A percentile compares a stretch with the other conserved stretches of the same genome.
Evolutionary conservation across 2,113 vertebrate genomes (phyloP).

Genomic region (Myiagra hebetior): DNA sequence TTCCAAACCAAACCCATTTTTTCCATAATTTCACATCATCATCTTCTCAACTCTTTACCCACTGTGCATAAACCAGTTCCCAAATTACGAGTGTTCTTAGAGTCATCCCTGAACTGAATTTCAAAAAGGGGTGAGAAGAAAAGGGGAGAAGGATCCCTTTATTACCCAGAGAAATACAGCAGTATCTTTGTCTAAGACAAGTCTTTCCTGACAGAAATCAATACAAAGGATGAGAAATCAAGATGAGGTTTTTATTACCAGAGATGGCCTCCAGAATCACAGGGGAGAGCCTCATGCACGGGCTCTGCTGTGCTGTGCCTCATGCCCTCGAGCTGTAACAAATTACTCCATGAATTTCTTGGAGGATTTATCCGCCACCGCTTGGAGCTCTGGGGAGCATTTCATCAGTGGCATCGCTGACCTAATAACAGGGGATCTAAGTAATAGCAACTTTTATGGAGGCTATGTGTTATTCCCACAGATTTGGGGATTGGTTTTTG

Average conservation of each 20-base stretch:
- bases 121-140: background rate
- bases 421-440: slow-evolving; percentile 35
- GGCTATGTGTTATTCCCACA: background rate
- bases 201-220: slow-evolving; percentile 5
- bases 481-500: slow-evolving; percentile 13
- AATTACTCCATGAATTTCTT: slow-evolving; percentile 11
- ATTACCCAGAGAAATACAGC: background rate
- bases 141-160: background rate
- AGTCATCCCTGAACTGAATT: background rate
- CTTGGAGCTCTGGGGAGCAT: slow-evolving; percentile 4
- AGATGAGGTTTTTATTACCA: slow-evolving; percentile 47
- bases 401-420: background rate
- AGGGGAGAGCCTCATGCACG: background rate
- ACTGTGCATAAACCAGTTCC: background rate
- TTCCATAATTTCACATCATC: background rate
- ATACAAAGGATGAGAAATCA: slow-evolving; percentile 29
- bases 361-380: background rate
- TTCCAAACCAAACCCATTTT: background rate
- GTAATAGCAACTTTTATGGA: slow-evolving; percentile 23
- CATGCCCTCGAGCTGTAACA: slow-evolving; percentile 7
- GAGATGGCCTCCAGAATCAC: slow-evolving; percentile 16
- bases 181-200: background rate
- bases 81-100: background rate
- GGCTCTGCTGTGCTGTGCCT: background rate
- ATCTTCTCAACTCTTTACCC: background rate